Conservation (phyloP, 2,888 invertebrate genomes). For the Drosophila neutralis region DNA sequence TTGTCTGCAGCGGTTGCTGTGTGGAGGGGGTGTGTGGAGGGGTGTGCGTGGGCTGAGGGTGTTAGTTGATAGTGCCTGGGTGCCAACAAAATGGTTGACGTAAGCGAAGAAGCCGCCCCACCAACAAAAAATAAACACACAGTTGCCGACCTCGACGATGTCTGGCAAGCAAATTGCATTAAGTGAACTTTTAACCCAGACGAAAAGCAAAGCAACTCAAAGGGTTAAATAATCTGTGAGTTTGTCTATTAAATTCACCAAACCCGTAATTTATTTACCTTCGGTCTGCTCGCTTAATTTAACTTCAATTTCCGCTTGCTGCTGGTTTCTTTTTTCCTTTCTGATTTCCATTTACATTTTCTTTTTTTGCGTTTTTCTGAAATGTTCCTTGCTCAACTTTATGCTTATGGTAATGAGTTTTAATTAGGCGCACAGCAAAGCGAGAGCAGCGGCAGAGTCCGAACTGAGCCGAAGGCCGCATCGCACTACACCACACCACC, state of each 20-base stretch:
- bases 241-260: constrained; percentile 13
- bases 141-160: constrained; percentile 33
- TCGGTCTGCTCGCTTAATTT: constrained; percentile 28
- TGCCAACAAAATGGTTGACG: constrained; percentile 57
- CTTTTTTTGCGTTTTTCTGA: constrained; percentile 22
- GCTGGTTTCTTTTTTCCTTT: not conserved
- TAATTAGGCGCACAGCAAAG: constrained; percentile 78
- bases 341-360: not conserved
- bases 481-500: constrained; percentile 34
- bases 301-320: constrained; percentile 60
- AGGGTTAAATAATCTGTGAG: constrained; percentile 44
- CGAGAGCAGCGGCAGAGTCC: constrained; percentile 43
- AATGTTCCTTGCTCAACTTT: constrained; percentile 66
- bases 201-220: constrained; percentile 14
- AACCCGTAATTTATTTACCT: not conserved
- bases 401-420: constrained; percentile 81
- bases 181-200: constrained; percentile 44
- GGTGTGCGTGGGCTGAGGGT: constrained; percentile 4
- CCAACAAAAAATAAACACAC: not conserved
- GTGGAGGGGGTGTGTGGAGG: not conserved
- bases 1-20: constrained; percentile 1
- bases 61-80: constrained; percentile 28
- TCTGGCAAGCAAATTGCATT: constrained; percentile 80
- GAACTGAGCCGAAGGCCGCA: constrained; percentile 32
- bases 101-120: constrained; percentile 11